These are phyloP conservation scores for Argentina silus DNA, from an alignment of 2,797 vertebrate genomes.

Conservation along the genomic window DNA sequence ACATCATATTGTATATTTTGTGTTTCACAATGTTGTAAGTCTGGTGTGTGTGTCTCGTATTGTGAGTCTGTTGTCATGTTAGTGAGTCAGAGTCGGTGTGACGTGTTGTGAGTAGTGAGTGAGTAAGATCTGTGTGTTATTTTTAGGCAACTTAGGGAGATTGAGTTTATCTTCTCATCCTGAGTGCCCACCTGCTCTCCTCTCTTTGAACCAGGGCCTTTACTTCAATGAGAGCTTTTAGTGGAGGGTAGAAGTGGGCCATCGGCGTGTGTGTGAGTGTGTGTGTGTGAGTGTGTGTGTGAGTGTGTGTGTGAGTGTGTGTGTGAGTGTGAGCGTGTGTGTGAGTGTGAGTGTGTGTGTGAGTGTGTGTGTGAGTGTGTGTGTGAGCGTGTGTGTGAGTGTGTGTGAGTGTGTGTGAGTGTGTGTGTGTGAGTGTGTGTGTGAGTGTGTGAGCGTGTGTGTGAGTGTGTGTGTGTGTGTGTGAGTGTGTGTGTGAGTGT, in stretches of 20 bases:
- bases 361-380: slow-evolving; percentile 18
- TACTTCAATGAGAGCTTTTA: slow-evolving; percentile 40
- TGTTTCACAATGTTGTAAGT: not conserved
- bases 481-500: too few relatives aligned
- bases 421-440: too few relatives aligned
- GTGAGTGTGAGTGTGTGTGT: not conserved
- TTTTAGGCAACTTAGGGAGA: slow-evolving; percentile 50
- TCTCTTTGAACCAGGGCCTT: slow-evolving; percentile 27
- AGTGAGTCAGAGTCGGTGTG: too few relatives aligned
- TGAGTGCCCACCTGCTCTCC: slow-evolving; percentile 45
- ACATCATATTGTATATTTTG: too few relatives aligned
- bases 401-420: slow-evolving; percentile 11
- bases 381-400: slow-evolving; percentile 21
- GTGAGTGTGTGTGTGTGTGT: too few relatives aligned
- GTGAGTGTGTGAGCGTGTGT: too few relatives aligned
- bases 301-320: not conserved
- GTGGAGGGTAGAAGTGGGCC: slow-evolving; percentile 38
- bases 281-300: not conserved
- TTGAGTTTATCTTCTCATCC: slow-evolving; percentile 14
- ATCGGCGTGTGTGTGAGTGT: not conserved
- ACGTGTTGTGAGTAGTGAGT: not conserved
- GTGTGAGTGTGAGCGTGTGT: too few relatives aligned
- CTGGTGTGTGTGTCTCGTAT: too few relatives aligned
- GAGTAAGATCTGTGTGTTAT: slow-evolving; percentile 42
- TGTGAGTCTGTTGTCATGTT: too few relatives aligned